Evolutionary conservation across 2,888 invertebrate species (phyloP).

Genomic region (Patella caerulea): DNA sequence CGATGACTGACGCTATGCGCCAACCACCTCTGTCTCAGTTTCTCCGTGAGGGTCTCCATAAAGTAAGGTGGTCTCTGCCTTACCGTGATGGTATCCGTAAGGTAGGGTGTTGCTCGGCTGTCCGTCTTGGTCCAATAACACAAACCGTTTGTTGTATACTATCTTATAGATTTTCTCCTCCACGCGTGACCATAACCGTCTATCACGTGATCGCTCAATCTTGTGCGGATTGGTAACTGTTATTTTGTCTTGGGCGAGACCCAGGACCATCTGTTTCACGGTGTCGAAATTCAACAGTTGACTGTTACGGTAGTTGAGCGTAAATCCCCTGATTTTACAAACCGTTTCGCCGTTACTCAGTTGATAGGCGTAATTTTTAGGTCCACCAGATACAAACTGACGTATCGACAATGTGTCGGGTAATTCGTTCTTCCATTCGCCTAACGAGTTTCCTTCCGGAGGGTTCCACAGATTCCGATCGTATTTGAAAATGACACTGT

Average conservation of each 20-base stretch:
- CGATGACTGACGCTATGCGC: too few species aligned
- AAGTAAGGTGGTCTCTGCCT: background rate
- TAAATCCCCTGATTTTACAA: background rate
- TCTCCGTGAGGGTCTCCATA: background rate
- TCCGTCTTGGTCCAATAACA: too few species aligned
- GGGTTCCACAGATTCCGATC: background rate
- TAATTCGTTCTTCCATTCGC: background rate
- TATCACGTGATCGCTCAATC: background rate
- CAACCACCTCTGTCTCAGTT: slow-evolving; percentile 7
- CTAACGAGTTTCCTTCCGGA: background rate
- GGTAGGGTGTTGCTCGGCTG: too few species aligned
- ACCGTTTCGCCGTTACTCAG: slow-evolving; percentile 2
- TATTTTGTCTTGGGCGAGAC: background rate
- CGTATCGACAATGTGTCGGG: background rate
- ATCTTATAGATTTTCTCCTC: background rate
- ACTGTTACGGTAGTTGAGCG: background rate
- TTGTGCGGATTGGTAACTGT: background rate
- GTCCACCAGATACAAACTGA: background rate
- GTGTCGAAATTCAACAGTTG: slow-evolving; percentile 1
- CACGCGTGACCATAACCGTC: background rate
- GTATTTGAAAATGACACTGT: background rate
- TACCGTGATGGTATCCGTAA: too few species aligned
- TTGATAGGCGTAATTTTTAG: slow-evolving; percentile 1
- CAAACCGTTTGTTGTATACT: background rate
- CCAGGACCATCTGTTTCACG: background rate